Evolutionary conservation across 2,888 invertebrate genomes (phyloP).

Genomic region (Imbricaverruca yamaguchii): DNA sequence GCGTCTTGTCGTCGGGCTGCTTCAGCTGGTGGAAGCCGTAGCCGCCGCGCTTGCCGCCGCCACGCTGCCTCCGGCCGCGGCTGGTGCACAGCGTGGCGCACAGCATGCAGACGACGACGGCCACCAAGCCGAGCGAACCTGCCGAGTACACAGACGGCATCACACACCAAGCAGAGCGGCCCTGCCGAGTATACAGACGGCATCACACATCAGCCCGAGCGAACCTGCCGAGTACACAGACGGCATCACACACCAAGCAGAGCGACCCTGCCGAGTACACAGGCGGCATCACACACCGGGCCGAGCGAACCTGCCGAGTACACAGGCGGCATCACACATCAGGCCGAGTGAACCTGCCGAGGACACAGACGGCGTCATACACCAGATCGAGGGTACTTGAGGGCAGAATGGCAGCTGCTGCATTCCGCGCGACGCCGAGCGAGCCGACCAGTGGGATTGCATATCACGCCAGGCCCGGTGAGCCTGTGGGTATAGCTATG

Average conservation of each 20-base stretch:
- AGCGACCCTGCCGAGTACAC: background rate
- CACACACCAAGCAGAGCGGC: too few relatives aligned
- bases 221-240: conserved; percentile 1
- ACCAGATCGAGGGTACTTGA: too few relatives aligned
- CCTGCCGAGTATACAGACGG: background rate
- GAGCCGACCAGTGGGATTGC: too few relatives aligned
- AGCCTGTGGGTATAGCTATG: too few relatives aligned
- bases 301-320: background rate
- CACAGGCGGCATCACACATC: too few relatives aligned
- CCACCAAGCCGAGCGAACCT: conserved; percentile 20
- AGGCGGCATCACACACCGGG: background rate
- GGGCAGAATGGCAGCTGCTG: too few relatives aligned
- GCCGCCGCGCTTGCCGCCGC: background rate
- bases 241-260: too few relatives aligned
- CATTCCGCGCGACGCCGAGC: too few relatives aligned
- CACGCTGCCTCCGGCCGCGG: background rate
- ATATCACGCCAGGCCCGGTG: too few relatives aligned
- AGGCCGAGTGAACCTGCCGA: too few relatives aligned
- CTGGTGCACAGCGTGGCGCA: conserved; percentile 19
- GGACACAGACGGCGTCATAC: too few relatives aligned
- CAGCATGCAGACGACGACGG: conserved; percentile 19
- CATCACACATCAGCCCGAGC: conserved; percentile 13
- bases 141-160: background rate
- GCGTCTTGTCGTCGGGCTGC: background rate
- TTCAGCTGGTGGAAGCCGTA: conserved; percentile 14